A percentile compares a stretch with the other conserved stretches of the same genome.
Conservation (phyloP, 1,140 invertebrate species). For the Zaprionus tsacasi region DNA sequence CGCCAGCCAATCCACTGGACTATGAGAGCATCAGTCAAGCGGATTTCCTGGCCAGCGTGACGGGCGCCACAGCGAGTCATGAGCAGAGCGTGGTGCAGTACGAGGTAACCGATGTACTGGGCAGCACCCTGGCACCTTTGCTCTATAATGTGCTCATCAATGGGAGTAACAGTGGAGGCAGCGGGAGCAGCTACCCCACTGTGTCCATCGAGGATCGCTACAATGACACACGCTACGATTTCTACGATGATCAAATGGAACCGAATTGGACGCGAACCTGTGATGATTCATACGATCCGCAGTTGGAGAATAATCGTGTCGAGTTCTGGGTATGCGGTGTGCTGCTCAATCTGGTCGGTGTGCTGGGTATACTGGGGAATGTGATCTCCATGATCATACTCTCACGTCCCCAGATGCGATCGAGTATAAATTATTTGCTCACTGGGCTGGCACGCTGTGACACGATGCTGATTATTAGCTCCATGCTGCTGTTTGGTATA, state of each 20-base stretch:
- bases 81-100: constrained; percentile 51
- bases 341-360: constrained; percentile 91
- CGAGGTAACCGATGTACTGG: constrained; percentile 38
- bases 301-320: constrained; percentile 83
- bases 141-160: constrained; percentile 22
- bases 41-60: constrained; percentile 65
- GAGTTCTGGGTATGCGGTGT: constrained; percentile 94
- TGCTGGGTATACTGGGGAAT: constrained; percentile 95
- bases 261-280: constrained; percentile 68
- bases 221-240: constrained; percentile 38
- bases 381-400: constrained; percentile 95
- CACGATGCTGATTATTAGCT: constrained; percentile 93
- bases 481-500: constrained; percentile 94
- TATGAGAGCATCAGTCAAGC: constrained; percentile 61
- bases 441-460: constrained; percentile 96
- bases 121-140: constrained; percentile 40
- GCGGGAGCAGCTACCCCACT: constrained; percentile 14
- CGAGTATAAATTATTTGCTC: constrained; percentile 96
- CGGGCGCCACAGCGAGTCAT: constrained; percentile 25
- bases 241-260: constrained; percentile 52
- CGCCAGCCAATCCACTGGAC: constrained; percentile 40
- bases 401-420: constrained; percentile 95
- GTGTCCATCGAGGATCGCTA: too few species aligned
- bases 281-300: constrained; percentile 65
- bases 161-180: constrained; percentile 13